Evolutionary conservation across 2,113 vertebrate genomes (phyloP).

Genomic region (Gallinago undulata): DNA sequence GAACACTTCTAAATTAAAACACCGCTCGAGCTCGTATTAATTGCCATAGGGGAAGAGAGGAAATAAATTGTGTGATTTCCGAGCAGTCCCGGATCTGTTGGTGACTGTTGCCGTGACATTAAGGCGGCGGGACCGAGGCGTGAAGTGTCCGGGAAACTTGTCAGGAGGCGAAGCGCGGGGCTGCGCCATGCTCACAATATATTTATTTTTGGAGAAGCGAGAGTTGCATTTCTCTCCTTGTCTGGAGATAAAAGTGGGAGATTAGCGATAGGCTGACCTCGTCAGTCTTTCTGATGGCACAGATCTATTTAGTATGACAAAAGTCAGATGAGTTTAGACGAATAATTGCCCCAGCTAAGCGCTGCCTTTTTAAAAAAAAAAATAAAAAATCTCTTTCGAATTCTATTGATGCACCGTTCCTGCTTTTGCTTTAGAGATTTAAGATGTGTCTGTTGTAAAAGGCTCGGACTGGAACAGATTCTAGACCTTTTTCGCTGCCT

Average conservation of each 20-base stretch:
- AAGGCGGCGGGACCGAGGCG: no score
- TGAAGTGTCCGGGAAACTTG: not conserved
- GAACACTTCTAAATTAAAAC: not conserved
- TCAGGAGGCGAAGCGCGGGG: not conserved
- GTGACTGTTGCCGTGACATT: fast-evolving
- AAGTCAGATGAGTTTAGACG: slow-evolving; percentile 17
- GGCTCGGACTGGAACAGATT: not conserved
- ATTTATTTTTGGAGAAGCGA: not conserved
- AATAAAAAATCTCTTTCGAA: not conserved
- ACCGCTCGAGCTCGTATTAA: not conserved
- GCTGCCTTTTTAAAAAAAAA: no score
- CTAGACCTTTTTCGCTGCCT: not conserved
- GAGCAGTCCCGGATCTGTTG: not conserved
- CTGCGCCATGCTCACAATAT: not conserved
- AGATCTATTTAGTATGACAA: slow-evolving; percentile 29
- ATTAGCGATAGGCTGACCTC: slow-evolving; percentile 16
- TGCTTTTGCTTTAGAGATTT: not conserved
- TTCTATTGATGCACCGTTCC: not conserved
- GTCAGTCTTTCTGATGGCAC: slow-evolving; percentile 9
- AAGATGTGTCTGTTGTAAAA: not conserved
- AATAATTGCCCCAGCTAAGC: not conserved
- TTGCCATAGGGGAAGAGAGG: not conserved
- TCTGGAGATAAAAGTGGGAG: slow-evolving; percentile 13
- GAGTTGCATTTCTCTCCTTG: not conserved
- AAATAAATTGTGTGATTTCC: not conserved